Evolutionary conservation across 2,797 vertebrate species (phyloP).

Genomic region (Anomalospiza imberbis): DNA sequence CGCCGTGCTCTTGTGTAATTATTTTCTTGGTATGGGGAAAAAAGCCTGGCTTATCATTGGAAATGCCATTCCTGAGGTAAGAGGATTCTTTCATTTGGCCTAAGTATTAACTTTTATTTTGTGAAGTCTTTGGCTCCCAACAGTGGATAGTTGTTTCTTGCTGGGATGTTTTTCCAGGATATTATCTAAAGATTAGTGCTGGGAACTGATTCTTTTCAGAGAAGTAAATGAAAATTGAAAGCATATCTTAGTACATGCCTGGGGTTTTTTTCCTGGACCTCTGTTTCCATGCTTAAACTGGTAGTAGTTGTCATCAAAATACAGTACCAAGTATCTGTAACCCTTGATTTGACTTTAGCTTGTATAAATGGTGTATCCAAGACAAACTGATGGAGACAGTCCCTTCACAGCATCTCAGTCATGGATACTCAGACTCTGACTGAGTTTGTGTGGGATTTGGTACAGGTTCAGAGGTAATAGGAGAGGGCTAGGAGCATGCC

Average conservation of each 20-base stretch:
- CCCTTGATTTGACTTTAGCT: not conserved
- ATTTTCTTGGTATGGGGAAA: conserved; percentile 92
- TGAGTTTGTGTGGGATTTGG: not conserved
- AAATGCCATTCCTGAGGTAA: conserved; percentile 92
- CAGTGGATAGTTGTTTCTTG: not conserved
- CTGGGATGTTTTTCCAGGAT: not conserved
- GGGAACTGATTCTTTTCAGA: not conserved
- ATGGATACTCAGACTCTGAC: not conserved
- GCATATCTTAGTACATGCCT: not conserved
- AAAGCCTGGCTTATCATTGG: conserved; percentile 92
- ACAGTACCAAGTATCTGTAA: not conserved
- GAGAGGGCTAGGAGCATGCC: not conserved
- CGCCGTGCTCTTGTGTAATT: conserved; percentile 91
- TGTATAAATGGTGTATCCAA: not conserved
- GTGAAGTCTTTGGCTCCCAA: not conserved
- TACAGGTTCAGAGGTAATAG: not conserved
- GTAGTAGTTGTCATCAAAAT: not conserved
- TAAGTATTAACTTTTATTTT: not conserved
- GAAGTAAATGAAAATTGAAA: not conserved
- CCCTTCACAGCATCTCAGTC: not conserved
- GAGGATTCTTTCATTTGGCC: not conserved
- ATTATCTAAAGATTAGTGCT: not conserved
- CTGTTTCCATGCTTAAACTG: not conserved
- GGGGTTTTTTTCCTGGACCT: not conserved
- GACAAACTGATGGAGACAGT: not conserved